Evolutionary conservation across 2,797 vertebrate genomes (phyloP).

Genomic region (Hypotaenidia philippensis): DNA sequence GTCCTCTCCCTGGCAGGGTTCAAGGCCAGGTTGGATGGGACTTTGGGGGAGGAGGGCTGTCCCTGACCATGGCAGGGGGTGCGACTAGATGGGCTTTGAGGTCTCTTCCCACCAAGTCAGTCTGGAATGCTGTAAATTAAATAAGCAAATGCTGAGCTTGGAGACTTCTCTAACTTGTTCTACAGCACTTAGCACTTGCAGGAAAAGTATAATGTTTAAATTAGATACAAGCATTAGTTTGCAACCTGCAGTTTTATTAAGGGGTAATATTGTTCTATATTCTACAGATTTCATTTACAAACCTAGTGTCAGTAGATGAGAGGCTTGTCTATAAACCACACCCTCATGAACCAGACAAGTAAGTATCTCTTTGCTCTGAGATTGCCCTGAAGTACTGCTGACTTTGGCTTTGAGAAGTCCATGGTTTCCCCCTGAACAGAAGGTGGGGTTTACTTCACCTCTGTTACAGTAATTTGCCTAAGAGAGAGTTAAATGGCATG

Average conservation of each 20-base stretch:
- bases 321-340: conserved; percentile 95
- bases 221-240: neutral
- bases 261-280: neutral
- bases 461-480: neutral
- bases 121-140: too few relatives aligned
- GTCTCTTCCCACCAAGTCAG: too few relatives aligned
- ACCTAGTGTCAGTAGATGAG: conserved; percentile 96
- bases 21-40: too few relatives aligned
- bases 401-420: neutral
- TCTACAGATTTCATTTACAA: conserved; percentile 94
- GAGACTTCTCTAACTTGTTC: neutral
- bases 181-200: neutral
- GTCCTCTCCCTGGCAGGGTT: too few relatives aligned
- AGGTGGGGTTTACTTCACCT: neutral
- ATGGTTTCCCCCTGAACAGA: neutral
- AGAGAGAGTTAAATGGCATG: neutral
- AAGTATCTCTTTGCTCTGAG: conserved; percentile 45
- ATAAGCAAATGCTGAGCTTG: neutral
- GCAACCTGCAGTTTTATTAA: neutral
- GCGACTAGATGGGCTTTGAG: too few relatives aligned
- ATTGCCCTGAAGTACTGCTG: neutral
- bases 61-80: too few relatives aligned
- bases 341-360: conserved; percentile 92
- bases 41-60: too few relatives aligned
- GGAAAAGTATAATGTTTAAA: neutral